Evolutionary conservation across 2,888 invertebrate genomes (phyloP).

Genomic region (Byasa hedistus): DNA sequence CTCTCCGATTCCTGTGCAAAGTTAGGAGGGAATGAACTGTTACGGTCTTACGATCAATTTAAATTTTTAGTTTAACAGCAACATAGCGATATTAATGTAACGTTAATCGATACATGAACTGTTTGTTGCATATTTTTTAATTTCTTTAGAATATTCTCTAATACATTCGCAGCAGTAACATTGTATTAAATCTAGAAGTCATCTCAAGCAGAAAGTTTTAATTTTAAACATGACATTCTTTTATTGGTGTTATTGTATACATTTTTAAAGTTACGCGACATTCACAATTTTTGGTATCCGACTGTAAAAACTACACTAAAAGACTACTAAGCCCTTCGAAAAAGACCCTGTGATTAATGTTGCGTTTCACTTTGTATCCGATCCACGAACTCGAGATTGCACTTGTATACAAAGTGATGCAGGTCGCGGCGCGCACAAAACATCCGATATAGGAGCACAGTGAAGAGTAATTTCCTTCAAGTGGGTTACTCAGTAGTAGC

Average conservation of each 20-base stretch:
- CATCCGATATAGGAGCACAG: constrained; percentile 44
- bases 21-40: not conserved
- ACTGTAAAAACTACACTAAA: not conserved
- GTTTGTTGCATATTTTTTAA: too few species aligned
- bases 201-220: too few species aligned
- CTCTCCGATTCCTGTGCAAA: not conserved
- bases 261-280: not conserved
- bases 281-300: not conserved
- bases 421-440: constrained; percentile 40
- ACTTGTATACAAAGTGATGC: constrained; percentile 35
- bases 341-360: constrained; percentile 11
- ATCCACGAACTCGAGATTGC: constrained; percentile 33
- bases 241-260: too few species aligned
- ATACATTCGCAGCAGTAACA: too few species aligned
- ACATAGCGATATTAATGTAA: too few species aligned
- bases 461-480: constrained; percentile 69
- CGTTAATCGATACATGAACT: too few species aligned
- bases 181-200: too few species aligned
- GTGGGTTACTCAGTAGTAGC: constrained; percentile 51
- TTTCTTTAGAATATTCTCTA: too few species aligned
- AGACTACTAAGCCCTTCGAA: not conserved
- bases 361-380: constrained; percentile 33
- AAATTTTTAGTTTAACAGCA: not conserved
- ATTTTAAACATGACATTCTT: too few species aligned
- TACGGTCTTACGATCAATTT: constrained; percentile 5